A percentile compares a stretch with the other conserved stretches of the same genome.
These are phyloP conservation scores for Kradibia gibbosae DNA, from an alignment of 1,140 invertebrate genomes.

Conservation along the genomic window DNA sequence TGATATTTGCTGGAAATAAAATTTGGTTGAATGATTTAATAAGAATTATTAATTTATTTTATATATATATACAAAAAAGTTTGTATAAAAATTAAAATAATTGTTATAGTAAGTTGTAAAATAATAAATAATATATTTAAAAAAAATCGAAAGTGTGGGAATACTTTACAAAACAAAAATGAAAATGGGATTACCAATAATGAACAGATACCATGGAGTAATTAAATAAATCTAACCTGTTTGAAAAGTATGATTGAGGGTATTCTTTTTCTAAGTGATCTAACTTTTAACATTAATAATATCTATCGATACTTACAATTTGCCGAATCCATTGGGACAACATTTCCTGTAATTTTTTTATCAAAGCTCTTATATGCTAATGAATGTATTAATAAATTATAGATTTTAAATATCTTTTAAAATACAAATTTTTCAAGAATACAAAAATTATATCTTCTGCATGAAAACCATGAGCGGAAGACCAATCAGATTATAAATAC, in stretches of 20 bases:
- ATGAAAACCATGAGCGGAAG: too few relatives aligned
- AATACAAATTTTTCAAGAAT: too few relatives aligned
- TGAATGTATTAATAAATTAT: too few relatives aligned
- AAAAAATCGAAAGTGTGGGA: slow-evolving; percentile 4
- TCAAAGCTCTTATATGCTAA: not conserved
- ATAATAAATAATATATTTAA: slow-evolving; percentile 38
- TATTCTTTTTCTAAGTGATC: slow-evolving; percentile 14
- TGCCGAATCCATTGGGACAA: slow-evolving; percentile 69
- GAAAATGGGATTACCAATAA: too few relatives aligned
- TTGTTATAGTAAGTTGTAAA: not conserved
- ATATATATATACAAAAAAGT: slow-evolving; percentile 38
- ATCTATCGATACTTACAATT: slow-evolving; percentile 64
- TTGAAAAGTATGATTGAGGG: slow-evolving; percentile 47
- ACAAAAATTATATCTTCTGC: too few relatives aligned
- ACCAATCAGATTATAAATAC: too few relatives aligned
- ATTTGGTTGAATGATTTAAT: slow-evolving; percentile 25
- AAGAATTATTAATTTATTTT: slow-evolving; percentile 9
- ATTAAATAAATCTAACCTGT: slow-evolving; percentile 68
- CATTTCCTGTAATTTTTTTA: slow-evolving; percentile 59
- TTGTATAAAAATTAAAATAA: not conserved
- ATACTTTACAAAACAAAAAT: not conserved
- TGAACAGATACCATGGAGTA: too few relatives aligned
- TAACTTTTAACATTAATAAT: too few relatives aligned
- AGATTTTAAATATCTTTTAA: too few relatives aligned
- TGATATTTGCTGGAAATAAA: slow-evolving; percentile 59